Evolutionary conservation across 2,113 vertebrate genomes (phyloP), one percentile per base, ranked within the genome.

Genomic region (Poeciliopsis occidentalis): DNA sequence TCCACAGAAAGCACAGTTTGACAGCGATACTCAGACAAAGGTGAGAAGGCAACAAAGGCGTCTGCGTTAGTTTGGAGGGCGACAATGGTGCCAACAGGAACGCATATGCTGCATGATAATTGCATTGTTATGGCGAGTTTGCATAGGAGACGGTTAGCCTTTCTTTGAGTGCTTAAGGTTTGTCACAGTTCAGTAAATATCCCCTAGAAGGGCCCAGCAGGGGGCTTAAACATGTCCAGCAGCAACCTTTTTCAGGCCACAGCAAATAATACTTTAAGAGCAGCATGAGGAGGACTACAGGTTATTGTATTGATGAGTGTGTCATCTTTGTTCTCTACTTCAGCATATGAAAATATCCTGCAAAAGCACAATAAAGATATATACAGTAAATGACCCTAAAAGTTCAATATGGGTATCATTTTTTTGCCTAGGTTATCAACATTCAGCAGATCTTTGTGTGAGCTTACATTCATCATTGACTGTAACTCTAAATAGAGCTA

Each of bases 11-110:
- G 79, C 63, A 2, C 17, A 1, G 65, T 37, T 57, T 73, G 70
- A 88, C 89, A 90, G 76, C 75, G 81, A 80, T 62, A 72, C 78
- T 69, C 80, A 80, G 78, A 92, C 88, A 91, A 91, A 91, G 90
- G 90, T 89, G 66, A 85, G 69, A 75, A 17, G 81, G 79, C 64
- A 61, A 91, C 91, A 90, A 90, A 85, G 39, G 82, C 4, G 62
- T 81, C 73, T 39, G 78, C 71, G 83, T 79, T 78, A 77, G 79
- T 84, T 84, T 81, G 65, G 39, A 4, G 44, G 1, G 24, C 37
- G 15, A 87, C 91, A 91, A 92, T 88, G 27, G 85, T 12, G 60
- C 76, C 78, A 69, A 85, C 72, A 73, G 73, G 60, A 91, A 86
- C 81, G 81, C 79, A 87, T 83, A 84, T 75, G 81, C 75, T 69